A percentile compares a stretch with the other conserved stretches of the same genome.
These are phyloP conservation scores for Holotrichia oblita DNA, from an alignment of 1,140 invertebrate species.

Conservation along the genomic window DNA sequence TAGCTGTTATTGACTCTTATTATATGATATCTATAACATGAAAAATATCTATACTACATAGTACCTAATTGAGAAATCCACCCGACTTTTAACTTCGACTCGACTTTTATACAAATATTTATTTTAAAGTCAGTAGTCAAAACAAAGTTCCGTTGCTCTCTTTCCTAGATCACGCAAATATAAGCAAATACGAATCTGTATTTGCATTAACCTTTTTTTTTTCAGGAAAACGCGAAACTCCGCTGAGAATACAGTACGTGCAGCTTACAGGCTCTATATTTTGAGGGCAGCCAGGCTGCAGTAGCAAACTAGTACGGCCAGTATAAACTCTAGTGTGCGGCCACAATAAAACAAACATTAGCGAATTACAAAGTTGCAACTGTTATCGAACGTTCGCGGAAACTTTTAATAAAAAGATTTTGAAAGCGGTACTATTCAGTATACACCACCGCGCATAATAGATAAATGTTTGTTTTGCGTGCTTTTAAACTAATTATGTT, in stretches of 20 bases:
- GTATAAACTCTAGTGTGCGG: not conserved
- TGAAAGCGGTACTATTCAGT: not conserved
- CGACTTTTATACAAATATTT: not conserved
- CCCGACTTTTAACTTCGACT: not conserved
- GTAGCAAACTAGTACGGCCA: not conserved
- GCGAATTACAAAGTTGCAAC: slow-evolving; percentile 16
- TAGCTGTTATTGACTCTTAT: no score
- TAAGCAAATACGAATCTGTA: not conserved
- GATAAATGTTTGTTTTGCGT: slow-evolving; percentile 7
- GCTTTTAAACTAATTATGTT: slow-evolving; percentile 18
- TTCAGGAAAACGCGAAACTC: not conserved
- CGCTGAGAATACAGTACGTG: not conserved
- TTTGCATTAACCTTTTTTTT: not conserved
- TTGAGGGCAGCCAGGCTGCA: not conserved
- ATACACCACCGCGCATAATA: not conserved
- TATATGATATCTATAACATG: no score
- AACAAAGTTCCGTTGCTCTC: not conserved
- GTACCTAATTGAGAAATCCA: not conserved
- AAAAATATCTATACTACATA: no score
- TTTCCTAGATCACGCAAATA: not conserved
- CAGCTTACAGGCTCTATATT: not conserved
- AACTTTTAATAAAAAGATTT: slow-evolving; percentile 19
- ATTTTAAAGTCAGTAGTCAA: not conserved
- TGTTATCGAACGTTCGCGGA: not conserved
- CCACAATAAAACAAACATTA: slow-evolving; percentile 17